Evolutionary conservation across 2,797 vertebrate species (phyloP).

Genomic region (Lepilemur septentrionalis): DNA sequence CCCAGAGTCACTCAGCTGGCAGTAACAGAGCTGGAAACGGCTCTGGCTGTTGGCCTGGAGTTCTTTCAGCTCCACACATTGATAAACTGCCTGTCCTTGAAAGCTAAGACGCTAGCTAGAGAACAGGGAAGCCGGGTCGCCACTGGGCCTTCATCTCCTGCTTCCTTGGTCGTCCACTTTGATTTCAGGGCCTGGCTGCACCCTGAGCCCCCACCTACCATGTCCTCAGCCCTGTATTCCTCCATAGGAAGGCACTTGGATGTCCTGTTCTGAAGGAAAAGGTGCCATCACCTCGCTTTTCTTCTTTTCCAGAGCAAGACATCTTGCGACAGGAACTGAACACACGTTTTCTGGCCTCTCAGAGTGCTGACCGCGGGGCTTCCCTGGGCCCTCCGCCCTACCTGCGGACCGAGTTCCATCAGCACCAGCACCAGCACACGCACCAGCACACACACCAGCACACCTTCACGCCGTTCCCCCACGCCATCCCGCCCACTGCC

Average conservation of each 20-base stretch:
- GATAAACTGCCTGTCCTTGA: not conserved
- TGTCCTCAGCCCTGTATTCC: not conserved
- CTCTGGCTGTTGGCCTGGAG: not conserved
- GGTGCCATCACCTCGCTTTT: not conserved
- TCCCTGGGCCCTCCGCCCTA: constrained; percentile 95
- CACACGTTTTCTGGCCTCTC: constrained; percentile 97
- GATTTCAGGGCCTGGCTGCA: not conserved
- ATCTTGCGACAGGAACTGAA: constrained; percentile 98
- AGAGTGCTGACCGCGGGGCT: constrained; percentile 95
- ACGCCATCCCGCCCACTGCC: constrained; percentile 91
- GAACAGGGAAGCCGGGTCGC: not conserved
- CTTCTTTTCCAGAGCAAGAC: constrained; percentile 93
- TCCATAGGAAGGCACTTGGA: not conserved
- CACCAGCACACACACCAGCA: constrained; percentile 99
- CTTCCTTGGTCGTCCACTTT: not conserved
- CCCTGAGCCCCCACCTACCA: not conserved
- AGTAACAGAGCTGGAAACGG: not conserved
- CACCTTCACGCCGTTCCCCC: constrained; percentile 98
- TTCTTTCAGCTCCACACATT: not conserved
- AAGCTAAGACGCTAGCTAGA: not conserved
- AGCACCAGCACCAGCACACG: constrained; percentile 98
- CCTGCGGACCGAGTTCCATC: constrained; percentile 99
- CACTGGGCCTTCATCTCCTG: not conserved
- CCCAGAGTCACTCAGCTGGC: not conserved
- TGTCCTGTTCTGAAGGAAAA: not conserved